Conservation (phyloP, 2,113 vertebrate species). For the Pionites leucogaster region DNA sequence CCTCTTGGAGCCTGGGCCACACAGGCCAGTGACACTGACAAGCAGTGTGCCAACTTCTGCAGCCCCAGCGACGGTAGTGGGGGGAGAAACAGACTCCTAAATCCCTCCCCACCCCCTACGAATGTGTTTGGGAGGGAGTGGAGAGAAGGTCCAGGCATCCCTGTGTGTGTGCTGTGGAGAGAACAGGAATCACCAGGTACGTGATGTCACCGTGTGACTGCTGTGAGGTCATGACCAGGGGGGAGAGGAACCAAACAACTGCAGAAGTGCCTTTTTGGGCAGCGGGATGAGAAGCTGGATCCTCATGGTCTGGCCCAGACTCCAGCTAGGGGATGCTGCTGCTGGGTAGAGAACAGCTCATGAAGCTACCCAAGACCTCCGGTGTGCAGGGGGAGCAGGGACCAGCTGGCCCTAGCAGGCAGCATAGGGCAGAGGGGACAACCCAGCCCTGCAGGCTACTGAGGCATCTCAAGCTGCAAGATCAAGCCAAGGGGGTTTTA, state of each 20-base stretch:
- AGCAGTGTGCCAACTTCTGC: neutral
- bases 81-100: neutral
- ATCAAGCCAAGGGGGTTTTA: neutral
- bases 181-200: neutral
- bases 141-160: neutral
- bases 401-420: rapidly evolving
- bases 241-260: neutral
- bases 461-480: neutral
- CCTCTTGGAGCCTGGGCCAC: neutral
- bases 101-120: neutral
- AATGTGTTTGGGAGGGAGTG: neutral
- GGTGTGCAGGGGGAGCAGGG: neutral
- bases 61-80: neutral
- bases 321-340: neutral
- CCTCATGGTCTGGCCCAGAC: neutral
- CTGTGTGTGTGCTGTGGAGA: neutral
- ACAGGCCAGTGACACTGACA: neutral
- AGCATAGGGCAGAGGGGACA: neutral
- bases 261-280: neutral
- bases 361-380: neutral
- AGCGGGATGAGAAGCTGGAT: neutral
- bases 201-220: conserved; percentile 19
- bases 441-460: too few relatives aligned
- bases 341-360: neutral
- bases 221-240: neutral